These are phyloP conservation scores for Synanthedon andrenaeformis DNA, from an alignment of 2,888 invertebrate genomes.

Conservation along the genomic window DNA sequence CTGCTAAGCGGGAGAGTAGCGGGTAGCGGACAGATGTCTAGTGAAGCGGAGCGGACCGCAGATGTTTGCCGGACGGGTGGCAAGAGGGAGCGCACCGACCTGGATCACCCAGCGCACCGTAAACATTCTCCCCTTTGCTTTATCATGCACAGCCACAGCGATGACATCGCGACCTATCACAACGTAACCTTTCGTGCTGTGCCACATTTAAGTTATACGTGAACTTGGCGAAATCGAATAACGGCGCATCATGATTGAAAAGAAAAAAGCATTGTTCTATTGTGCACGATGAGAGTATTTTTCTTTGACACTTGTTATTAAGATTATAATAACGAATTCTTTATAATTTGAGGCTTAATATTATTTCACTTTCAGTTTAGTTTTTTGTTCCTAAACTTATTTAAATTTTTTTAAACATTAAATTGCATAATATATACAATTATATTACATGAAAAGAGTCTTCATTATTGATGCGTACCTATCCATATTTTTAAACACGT, in stretches of 20 bases:
- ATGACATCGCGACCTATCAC: slow-evolving; percentile 10
- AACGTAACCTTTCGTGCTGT: slow-evolving; percentile 14
- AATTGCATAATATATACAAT: too few species aligned
- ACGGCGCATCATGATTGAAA: not conserved
- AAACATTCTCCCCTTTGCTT: slow-evolving; percentile 10
- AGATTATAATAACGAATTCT: too few species aligned
- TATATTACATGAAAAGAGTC: too few species aligned
- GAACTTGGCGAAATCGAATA: slow-evolving; percentile 4
- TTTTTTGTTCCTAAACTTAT: too few species aligned
- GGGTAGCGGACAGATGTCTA: slow-evolving; percentile 11
- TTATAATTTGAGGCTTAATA: too few species aligned
- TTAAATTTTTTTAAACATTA: too few species aligned
- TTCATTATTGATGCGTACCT: too few species aligned
- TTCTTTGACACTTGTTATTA: too few species aligned
- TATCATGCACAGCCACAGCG: slow-evolving; percentile 9
- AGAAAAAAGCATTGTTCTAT: not conserved
- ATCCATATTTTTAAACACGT: too few species aligned
- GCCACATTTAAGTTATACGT: slow-evolving; percentile 2
- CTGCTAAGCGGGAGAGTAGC: slow-evolving; percentile 1
- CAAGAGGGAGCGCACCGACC: slow-evolving; percentile 47
- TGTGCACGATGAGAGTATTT: too few species aligned
- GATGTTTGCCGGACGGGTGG: slow-evolving; percentile 16
- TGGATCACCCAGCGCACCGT: slow-evolving; percentile 47
- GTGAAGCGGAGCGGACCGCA: slow-evolving; percentile 14
- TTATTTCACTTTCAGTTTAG: too few species aligned